These are phyloP conservation scores for Eupithecia subfuscata DNA, from an alignment of 2,888 invertebrate species.

Conservation along the genomic window DNA sequence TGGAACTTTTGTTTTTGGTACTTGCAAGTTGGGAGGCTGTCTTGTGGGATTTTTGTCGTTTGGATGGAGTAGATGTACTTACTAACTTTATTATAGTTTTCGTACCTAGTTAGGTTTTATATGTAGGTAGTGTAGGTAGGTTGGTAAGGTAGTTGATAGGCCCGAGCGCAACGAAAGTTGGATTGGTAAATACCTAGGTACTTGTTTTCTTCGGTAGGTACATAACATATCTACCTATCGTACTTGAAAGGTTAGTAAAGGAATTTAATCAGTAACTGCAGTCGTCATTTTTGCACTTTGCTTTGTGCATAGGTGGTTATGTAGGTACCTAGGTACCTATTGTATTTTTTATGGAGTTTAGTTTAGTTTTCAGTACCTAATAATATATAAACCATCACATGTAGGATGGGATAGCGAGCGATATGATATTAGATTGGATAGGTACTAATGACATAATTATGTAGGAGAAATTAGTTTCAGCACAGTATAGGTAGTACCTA, in stretches of 20 bases:
- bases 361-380: background rate
- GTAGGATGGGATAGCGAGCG: no score
- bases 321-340: background rate
- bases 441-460: no score
- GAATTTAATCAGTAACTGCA: background rate
- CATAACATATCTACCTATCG: background rate
- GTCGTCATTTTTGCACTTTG: background rate
- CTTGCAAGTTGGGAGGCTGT: background rate
- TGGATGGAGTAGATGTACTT: background rate
- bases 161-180: background rate
- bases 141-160: background rate
- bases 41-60: constrained; percentile 1
- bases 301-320: background rate
- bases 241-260: background rate
- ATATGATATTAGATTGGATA: no score
- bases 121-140: background rate
- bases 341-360: background rate
- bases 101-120: background rate
- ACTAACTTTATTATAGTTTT: background rate
- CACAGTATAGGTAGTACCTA: background rate
- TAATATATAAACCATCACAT: no score
- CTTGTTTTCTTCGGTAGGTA: background rate
- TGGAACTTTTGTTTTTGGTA: constrained; percentile 14
- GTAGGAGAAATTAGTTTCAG: background rate
- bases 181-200: background rate